phyloP scores from a whole-genome alignment of 2,113 vertebrate genomes.

The Cisticola juncidis region DNA sequence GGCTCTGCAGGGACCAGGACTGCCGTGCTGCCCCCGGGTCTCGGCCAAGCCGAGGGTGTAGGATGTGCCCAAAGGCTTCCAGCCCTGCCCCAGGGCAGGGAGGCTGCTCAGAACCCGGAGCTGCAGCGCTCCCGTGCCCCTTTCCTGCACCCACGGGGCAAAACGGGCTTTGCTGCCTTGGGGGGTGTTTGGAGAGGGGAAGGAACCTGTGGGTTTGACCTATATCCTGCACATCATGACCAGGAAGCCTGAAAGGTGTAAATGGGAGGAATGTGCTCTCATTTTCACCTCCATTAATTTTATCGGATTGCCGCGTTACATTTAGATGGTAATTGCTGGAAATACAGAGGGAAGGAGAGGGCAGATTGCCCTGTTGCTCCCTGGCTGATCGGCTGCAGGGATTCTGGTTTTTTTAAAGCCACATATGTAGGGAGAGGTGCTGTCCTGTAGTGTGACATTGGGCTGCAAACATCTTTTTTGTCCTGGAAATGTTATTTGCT shows the following conservation, averaged over 20 bases:
- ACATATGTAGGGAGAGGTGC: background rate
- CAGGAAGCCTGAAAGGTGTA: background rate
- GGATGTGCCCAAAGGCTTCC: background rate
- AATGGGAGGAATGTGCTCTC: background rate
- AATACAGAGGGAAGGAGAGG: background rate
- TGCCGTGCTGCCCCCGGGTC: background rate
- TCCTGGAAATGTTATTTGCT: background rate
- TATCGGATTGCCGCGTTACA: background rate
- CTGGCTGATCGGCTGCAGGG: background rate
- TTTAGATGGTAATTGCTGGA: background rate
- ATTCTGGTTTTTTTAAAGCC: background rate
- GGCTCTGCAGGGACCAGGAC: background rate
- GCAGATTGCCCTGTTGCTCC: background rate
- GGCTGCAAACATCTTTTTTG: background rate
- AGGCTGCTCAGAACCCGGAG: background rate
- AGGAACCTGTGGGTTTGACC: background rate
- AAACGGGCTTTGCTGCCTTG: background rate
- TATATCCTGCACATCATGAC: background rate
- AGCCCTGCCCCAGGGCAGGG: background rate
- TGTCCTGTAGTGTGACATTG: rapidly evolving
- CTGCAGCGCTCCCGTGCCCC: background rate
- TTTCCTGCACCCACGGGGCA: rapidly evolving
- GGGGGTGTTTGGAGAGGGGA: background rate
- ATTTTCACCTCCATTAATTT: slow-evolving; percentile 57
- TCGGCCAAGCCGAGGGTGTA: background rate